Base-by-base conservation (phyloP, 2,113 vertebrate genomes). In the Lynx canadensis region DNA sequence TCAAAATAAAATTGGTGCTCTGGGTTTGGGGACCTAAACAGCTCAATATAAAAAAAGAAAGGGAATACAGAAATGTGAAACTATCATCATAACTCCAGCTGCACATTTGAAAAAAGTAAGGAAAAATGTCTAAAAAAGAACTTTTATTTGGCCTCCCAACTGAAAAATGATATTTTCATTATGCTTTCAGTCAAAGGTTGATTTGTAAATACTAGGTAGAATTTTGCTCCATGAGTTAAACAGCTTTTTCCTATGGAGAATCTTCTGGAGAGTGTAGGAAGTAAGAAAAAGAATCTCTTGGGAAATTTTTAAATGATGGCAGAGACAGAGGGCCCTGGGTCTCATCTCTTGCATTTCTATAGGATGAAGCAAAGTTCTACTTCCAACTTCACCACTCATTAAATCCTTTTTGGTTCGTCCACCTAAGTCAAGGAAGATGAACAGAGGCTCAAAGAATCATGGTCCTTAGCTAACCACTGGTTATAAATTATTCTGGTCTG, bases 1-100 rank as follows among this genome's bases (percentile, higher is more conserved):
- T 87, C 68, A 91, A 94, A 95, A 97, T 83, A 80, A 97, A 98
- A 94, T 80, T 91, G 60, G 10, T 89, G 50, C 71, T 93, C 93
- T 97, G 48, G 93, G 78, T 66, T 95, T 63, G 27, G 79, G 41
- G 85, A 73, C 36, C 82, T 69, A 85, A 97, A 69, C 52, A 89
- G 12, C 18, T 14, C 81, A 83, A 80, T 38, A 83, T 38, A 66
- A 92, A 94, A 96, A 86, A 23, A 85, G 16, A 86, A 94, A 79
- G 31, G 52, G 63, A 93, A 95, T 95, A 80, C 38, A 38, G 89
- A 97, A 97, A 96, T 91, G 31, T 48, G 38, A 94, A 78, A 91
- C 93, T 89, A 86, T 68, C 88, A 74, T 97, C 89, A 96, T 68
- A 63, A 88, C 74, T 94, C 82, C 68, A 95, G 79, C 57, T 79